Percentiles rank a stretch among this genome's conserved stretches.
phyloP scores from a whole-genome alignment of 2,113 vertebrate genomes.

The Larimichthys polyactis region DNA sequence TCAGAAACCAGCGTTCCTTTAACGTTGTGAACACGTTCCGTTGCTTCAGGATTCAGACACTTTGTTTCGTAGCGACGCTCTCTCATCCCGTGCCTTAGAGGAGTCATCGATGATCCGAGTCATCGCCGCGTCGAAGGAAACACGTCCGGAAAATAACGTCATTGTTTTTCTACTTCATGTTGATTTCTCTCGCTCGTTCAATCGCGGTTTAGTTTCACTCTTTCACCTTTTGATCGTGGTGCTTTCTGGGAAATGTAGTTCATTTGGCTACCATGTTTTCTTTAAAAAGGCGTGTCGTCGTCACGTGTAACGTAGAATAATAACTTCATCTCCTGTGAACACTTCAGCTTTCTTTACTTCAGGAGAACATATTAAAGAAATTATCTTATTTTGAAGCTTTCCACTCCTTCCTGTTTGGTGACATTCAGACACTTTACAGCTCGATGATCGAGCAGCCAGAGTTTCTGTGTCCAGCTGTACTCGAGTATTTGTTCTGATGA shows the following conservation, averaged over 20 bases:
- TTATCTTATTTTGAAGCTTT: not conserved
- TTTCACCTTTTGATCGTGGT: not conserved
- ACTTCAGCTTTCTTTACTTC: not conserved
- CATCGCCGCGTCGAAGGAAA: not conserved
- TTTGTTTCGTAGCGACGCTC: not conserved
- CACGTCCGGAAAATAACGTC: not conserved
- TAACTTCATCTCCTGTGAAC: no score
- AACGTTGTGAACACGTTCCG: no score
- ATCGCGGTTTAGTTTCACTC: not conserved
- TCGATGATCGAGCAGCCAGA: no score
- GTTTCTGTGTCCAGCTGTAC: no score
- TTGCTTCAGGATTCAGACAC: constrained; percentile 10
- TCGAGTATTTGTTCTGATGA: no score
- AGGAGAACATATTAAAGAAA: not conserved
- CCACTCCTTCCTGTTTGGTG: not conserved
- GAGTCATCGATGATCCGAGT: not conserved
- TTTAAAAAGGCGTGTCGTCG: not conserved
- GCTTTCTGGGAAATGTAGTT: constrained; percentile 36
- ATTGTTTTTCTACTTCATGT: not conserved
- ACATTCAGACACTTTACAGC: not conserved
- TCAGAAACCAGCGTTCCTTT: not conserved
- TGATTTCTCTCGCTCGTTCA: not conserved
- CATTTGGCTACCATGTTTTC: not conserved
- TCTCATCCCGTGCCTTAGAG: constrained; percentile 52
- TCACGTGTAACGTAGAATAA: no score